Percentiles rank a stretch among this genome's conserved stretches.
phyloP scores from a whole-genome alignment of 2,888 invertebrate species.

The Litoditis marina region DNA sequence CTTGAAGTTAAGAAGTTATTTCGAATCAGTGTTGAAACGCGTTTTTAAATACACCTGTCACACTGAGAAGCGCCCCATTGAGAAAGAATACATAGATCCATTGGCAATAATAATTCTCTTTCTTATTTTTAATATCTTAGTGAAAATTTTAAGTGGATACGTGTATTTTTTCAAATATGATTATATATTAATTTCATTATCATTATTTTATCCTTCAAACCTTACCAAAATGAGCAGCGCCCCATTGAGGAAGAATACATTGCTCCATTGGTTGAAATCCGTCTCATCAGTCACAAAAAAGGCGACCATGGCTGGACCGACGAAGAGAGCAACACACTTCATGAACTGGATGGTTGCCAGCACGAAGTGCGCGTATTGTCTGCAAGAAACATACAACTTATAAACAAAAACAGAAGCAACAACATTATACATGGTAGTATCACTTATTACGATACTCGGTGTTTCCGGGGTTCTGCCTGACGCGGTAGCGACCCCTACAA shows the following conservation, averaged over 20 bases:
- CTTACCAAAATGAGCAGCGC: slow-evolving; percentile 28
- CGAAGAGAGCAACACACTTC: slow-evolving; percentile 53
- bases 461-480: too few species aligned
- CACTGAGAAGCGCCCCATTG: slow-evolving; percentile 35
- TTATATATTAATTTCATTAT: too few species aligned
- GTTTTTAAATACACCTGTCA: too few species aligned
- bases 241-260: slow-evolving; percentile 40
- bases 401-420: too few species aligned
- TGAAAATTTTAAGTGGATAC: too few species aligned
- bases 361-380: slow-evolving; percentile 51
- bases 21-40: too few species aligned
- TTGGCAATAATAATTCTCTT: slow-evolving; percentile 33
- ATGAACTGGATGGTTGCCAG: slow-evolving; percentile 52
- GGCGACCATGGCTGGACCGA: slow-evolving; percentile 47
- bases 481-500: too few species aligned
- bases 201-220: neutral
- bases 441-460: too few species aligned
- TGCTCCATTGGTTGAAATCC: slow-evolving; percentile 29
- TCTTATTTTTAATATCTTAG: slow-evolving; percentile 6
- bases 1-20: too few species aligned
- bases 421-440: too few species aligned
- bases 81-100: slow-evolving; percentile 40
- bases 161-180: too few species aligned
- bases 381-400: slow-evolving; percentile 10
- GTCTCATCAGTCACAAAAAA: slow-evolving; percentile 45